Evolutionary conservation across 2,797 vertebrate species (phyloP), one percentile per base, ranked within the genome.

Genomic region (Sebastes miniatus): DNA sequence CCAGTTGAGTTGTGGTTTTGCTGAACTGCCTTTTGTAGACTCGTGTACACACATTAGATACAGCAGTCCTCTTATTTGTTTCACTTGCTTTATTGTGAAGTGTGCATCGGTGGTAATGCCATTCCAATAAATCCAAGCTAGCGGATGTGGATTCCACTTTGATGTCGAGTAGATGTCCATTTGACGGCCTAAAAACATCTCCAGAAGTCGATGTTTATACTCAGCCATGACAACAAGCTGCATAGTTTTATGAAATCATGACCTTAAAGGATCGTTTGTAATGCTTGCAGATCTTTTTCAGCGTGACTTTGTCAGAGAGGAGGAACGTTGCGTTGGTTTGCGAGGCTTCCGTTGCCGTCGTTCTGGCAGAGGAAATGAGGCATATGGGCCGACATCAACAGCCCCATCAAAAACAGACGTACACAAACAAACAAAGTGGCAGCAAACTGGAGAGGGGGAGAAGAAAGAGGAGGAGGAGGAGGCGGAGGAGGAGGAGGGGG

Each of bases 401-500:
- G 69, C 85, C 66, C 84, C 85, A 89, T 92, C 85, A 91, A 88
- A 91, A 92, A 76, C 87, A 91, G 85, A 84, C 89, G 69, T 83
- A 83, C 80, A 70, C 88, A 88, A 92, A 91, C 91, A 93, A 93
- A 93, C 85, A 94, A 92, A 91, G 92, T 91, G 86, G 84, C 69
- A 84, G 89, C 85, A 83, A 90, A 84, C 76, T 73, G 79, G 81
- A 78, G 71, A 50, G 67, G 68, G 50, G 24, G 8, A 62, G 69
- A 32, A 64, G 36, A 39, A 16, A 24, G 11, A 31, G 32, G 16
- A 50, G 13, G 32, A 62, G 43, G 31, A 34, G 61, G 31, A 56
- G 34, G 16, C 24, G 32, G n/a, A 50, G 13, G 32, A 47, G 43
- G 31, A 34, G 63, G 27, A 47, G 64, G 47, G 63, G 43, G 39